Percentiles rank a stretch among this genome's conserved stretches.
These are phyloP conservation scores for Rallus crepitans DNA, from an alignment of 2,797 vertebrate genomes.

Conservation along the genomic window DNA sequence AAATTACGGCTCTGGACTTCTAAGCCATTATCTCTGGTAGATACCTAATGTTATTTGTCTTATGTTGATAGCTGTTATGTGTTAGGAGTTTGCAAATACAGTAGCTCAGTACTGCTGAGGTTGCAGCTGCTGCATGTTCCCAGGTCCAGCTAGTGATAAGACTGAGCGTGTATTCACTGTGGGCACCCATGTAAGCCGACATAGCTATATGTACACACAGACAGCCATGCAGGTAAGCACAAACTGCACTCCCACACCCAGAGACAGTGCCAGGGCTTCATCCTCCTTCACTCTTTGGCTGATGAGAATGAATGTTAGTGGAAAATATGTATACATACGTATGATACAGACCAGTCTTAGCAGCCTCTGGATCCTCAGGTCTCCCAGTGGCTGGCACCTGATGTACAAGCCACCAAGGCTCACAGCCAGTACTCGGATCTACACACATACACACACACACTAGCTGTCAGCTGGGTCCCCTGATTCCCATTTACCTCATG, in stretches of 20 bases:
- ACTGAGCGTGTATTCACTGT: not conserved
- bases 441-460: accelerated
- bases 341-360: not conserved
- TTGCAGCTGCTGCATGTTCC: not conserved
- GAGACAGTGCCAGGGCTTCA: not conserved
- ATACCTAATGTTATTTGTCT: not conserved
- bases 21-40: not conserved
- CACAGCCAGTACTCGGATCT: not conserved
- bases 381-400: not conserved
- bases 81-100: not conserved
- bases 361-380: not conserved
- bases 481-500: not conserved
- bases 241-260: not conserved
- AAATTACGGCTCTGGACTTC: not conserved
- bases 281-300: not conserved
- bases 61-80: not conserved
- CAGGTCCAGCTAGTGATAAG: not conserved
- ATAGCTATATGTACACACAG: not conserved
- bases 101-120: accelerated
- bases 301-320: not conserved
- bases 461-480: not conserved
- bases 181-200: not conserved
- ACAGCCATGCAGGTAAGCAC: not conserved
- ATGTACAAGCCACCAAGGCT: not conserved
- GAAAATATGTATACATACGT: not conserved